Evolutionary conservation across 2,888 invertebrate genomes (phyloP).

Genomic region (Dryococelus australis): DNA sequence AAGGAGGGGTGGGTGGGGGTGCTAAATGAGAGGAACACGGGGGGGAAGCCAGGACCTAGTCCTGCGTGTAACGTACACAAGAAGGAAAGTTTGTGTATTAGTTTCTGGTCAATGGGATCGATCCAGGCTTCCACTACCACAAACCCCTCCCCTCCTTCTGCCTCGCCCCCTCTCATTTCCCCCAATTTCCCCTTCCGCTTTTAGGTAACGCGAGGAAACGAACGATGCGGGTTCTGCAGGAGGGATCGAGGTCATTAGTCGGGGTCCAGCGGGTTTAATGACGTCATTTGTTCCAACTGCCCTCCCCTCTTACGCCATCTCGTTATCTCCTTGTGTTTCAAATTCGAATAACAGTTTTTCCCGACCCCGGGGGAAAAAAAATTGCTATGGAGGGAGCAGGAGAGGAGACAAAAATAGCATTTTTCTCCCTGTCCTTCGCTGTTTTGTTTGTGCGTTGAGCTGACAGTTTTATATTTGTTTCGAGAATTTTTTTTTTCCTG

Average conservation of each 20-base stretch:
- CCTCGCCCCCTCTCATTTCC: neutral
- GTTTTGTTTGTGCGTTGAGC: neutral
- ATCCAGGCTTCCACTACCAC: neutral
- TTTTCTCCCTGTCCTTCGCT: neutral
- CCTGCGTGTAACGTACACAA: conserved; percentile 1
- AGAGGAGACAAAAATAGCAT: neutral
- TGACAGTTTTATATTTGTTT: neutral
- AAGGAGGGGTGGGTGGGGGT: neutral
- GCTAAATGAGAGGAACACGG: neutral
- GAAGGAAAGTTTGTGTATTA: conserved; percentile 28
- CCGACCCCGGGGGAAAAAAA: neutral
- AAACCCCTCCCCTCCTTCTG: neutral
- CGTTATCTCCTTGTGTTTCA: conserved; percentile 33
- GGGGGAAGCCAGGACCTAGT: neutral
- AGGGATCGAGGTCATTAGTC: conserved; percentile 43
- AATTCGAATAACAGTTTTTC: conserved; percentile 36
- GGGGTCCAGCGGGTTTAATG: conserved; percentile 43
- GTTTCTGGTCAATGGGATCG: conserved; percentile 26
- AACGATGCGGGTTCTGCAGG: neutral
- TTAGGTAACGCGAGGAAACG: conserved; percentile 16
- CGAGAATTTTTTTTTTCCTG: neutral
- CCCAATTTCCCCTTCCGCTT: neutral
- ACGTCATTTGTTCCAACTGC: conserved; percentile 43
- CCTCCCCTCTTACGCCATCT: conserved; percentile 38
- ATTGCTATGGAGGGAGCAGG: neutral